These are phyloP conservation scores for Lateolabrax maculatus DNA, from an alignment of 2,797 vertebrate species.

Conservation along the genomic window DNA sequence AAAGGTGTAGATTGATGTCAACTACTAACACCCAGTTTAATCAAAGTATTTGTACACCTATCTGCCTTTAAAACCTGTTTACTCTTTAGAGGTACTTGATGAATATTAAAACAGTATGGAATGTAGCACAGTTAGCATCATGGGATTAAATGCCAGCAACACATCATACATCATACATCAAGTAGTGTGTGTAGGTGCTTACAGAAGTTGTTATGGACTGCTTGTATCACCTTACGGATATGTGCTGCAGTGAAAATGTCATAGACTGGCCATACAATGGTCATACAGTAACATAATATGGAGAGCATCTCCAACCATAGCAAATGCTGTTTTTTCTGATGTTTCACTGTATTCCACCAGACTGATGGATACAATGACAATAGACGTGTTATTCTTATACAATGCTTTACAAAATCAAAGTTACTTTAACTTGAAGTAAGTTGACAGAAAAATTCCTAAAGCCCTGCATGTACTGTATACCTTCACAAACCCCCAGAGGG, in stretches of 20 bases:
- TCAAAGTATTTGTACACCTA: conserved; percentile 35
- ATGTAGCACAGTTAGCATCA: no score
- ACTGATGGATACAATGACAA: not conserved
- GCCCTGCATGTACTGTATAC: no score
- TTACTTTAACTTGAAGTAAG: not conserved
- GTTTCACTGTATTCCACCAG: not conserved
- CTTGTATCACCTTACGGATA: not conserved
- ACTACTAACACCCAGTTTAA: conserved; percentile 24
- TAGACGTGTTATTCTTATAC: no score
- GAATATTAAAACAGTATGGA: not conserved
- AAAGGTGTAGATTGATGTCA: conserved; percentile 52
- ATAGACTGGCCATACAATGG: not conserved
- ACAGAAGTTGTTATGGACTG: not conserved
- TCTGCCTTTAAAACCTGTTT: conserved; percentile 12
- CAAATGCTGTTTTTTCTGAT: not conserved
- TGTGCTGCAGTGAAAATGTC: not conserved
- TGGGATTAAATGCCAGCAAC: no score
- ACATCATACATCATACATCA: no score
- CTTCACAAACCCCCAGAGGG: no score
- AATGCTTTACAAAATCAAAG: not conserved
- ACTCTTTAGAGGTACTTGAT: not conserved
- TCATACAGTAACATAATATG: not conserved
- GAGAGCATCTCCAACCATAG: not conserved
- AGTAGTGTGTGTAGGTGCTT: no score
- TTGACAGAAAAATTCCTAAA: not conserved